Percentiles rank a stretch among this genome's conserved stretches.
These are phyloP conservation scores for Equus quagga DNA, from an alignment of 2,113 vertebrate genomes.

Conservation along the genomic window DNA sequence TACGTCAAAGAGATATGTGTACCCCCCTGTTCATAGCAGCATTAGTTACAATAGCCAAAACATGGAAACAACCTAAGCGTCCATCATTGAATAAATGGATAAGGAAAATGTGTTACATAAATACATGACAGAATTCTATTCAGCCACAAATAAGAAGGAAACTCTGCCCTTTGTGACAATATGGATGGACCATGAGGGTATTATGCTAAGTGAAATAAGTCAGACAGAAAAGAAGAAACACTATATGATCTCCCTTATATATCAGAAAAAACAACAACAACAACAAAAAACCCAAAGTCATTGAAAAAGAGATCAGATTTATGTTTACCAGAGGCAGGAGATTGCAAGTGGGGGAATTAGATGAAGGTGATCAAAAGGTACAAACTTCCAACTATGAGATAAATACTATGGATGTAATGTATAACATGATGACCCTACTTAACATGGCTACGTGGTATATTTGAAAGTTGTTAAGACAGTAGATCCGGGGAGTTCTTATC, in stretches of 20 bases:
- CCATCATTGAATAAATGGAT: too few species aligned
- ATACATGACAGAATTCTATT: too few species aligned
- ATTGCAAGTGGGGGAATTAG: background rate
- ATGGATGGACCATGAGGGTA: background rate
- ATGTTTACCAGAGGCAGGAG: background rate
- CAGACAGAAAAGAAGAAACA: background rate
- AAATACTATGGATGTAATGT: background rate
- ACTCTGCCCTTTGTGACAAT: background rate
- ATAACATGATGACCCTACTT: too few species aligned
- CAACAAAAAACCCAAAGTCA: background rate
- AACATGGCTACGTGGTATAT: background rate
- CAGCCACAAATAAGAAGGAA: background rate
- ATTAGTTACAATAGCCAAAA: background rate
- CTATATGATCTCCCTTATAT: background rate
- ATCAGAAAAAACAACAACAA: background rate
- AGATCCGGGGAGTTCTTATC: background rate
- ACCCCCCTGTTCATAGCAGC: background rate
- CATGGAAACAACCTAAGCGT: too few species aligned
- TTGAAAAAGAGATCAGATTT: background rate
- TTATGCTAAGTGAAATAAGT: background rate
- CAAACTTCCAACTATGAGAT: background rate
- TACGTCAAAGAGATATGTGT: background rate
- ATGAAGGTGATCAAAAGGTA: background rate
- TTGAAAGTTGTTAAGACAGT: background rate
- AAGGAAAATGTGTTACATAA: too few species aligned